Evolutionary conservation across 1,140 invertebrate species (phyloP).

Genomic region (Tetramorium alpestre): DNA sequence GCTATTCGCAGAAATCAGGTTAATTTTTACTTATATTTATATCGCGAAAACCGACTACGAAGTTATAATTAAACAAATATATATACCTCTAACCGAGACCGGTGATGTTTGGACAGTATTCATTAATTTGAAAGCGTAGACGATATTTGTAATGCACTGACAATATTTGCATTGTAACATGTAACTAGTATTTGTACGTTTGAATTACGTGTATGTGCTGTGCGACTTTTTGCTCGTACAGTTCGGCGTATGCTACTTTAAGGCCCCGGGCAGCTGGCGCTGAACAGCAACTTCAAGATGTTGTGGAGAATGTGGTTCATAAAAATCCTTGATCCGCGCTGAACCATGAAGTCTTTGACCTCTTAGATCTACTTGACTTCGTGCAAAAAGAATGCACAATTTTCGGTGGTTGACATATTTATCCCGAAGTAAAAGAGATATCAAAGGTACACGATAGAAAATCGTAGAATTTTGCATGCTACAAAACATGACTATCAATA

Average conservation of each 20-base stretch:
- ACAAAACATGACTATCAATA: background rate
- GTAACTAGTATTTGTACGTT: slow-evolving; percentile 26
- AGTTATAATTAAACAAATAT: slow-evolving; percentile 4
- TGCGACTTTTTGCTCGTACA: background rate
- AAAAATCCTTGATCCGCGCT: slow-evolving; percentile 18
- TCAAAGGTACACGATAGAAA: background rate
- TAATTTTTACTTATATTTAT: background rate
- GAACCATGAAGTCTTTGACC: background rate
- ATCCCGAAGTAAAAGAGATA: background rate
- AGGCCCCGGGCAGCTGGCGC: background rate
- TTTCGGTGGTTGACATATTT: background rate
- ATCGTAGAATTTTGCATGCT: slow-evolving; percentile 3
- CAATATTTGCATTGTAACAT: slow-evolving; percentile 10
- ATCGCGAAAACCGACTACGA: background rate
- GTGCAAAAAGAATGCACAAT: background rate
- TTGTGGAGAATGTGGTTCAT: background rate
- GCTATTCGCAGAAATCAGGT: background rate
- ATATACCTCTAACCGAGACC: background rate
- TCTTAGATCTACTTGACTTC: background rate
- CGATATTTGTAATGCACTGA: slow-evolving; percentile 24
- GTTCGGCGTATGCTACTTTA: background rate
- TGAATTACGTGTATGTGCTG: background rate
- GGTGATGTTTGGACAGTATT: slow-evolving; percentile 4
- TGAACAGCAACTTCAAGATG: background rate
- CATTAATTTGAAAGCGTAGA: slow-evolving; percentile 36